Conservation (phyloP, 1,140 invertebrate species). For the Apocrypta bakeri region DNA sequence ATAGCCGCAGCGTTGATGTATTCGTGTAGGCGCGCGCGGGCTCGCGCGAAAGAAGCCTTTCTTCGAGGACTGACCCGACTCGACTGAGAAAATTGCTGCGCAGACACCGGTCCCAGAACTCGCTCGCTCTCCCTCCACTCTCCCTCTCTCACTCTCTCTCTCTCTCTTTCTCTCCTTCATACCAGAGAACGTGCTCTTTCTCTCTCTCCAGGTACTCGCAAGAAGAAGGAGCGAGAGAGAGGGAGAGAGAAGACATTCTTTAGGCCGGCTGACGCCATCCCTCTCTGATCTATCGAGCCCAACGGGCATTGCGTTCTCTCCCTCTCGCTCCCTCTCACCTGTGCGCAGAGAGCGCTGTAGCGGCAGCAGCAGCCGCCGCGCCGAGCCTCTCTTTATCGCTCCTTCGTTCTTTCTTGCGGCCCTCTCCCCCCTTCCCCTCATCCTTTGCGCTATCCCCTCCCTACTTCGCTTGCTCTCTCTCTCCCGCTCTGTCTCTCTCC, state of each 20-base stretch:
- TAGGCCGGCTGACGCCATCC: conserved; percentile 66
- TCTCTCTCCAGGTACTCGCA: not conserved
- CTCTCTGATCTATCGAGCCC: conserved; percentile 70
- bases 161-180: not conserved
- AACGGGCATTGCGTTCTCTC: conserved; percentile 56
- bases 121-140: not conserved
- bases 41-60: conserved; percentile 60
- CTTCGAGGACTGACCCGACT: conserved; percentile 69
- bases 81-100: conserved; percentile 64
- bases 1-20: conserved; percentile 25
- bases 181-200: not conserved
- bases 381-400: conserved; percentile 30
- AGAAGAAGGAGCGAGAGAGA: conserved; percentile 49
- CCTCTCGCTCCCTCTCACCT: conserved; percentile 33
- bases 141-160: no score
- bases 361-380: not conserved
- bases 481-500: conserved; percentile 50
- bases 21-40: conserved; percentile 54
- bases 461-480: not conserved
- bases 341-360: conserved; percentile 16
- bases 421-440: not conserved
- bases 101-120: conserved; percentile 61
- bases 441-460: not conserved
- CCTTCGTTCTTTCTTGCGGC: conserved; percentile 27
- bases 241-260: conserved; percentile 69